These are phyloP conservation scores for Beroe ovata DNA, from an alignment of 37 sponge, comb jelly and placozoan genomes.

Conservation along the genomic window DNA sequence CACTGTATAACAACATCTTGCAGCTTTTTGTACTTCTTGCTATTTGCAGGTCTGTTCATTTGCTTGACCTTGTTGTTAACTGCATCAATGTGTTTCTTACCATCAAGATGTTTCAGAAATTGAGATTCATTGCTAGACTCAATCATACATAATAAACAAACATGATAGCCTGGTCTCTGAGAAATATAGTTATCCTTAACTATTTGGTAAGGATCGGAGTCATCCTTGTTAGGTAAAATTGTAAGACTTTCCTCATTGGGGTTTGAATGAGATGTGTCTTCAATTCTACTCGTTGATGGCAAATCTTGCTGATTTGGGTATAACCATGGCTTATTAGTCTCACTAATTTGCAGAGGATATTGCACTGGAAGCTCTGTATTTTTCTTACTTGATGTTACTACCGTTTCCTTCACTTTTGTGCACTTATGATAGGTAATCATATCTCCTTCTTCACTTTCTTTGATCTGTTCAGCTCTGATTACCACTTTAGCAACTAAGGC, in stretches of 20 bases:
- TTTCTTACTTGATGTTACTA: background rate
- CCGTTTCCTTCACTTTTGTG: background rate
- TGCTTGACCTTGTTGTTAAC: background rate
- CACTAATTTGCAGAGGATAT: slow-evolving; percentile 16
- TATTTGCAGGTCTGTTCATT: background rate
- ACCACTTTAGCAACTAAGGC: slow-evolving; percentile 42
- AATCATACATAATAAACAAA: slow-evolving; percentile 57
- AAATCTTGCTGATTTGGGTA: background rate
- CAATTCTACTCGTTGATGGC: background rate
- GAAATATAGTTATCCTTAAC: slow-evolving; percentile 31
- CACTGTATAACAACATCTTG: background rate
- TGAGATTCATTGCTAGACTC: slow-evolving; percentile 27
- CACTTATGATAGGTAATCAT: background rate
- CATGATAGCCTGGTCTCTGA: slow-evolving; percentile 22
- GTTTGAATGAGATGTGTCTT: background rate
- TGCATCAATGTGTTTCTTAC: slow-evolving; percentile 34
- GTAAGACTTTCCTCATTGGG: background rate
- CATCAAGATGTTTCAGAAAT: slow-evolving; percentile 16
- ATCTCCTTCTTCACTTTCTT: slow-evolving; percentile 36
- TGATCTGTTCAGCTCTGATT: slow-evolving; percentile 29
- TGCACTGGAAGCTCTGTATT: background rate
- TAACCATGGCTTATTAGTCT: slow-evolving; percentile 30
- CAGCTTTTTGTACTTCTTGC: background rate
- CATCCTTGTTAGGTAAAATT: background rate
- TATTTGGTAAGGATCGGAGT: background rate